Evolutionary conservation across 1,140 invertebrate genomes (phyloP).

Genomic region (Diuraphis noxia): DNA sequence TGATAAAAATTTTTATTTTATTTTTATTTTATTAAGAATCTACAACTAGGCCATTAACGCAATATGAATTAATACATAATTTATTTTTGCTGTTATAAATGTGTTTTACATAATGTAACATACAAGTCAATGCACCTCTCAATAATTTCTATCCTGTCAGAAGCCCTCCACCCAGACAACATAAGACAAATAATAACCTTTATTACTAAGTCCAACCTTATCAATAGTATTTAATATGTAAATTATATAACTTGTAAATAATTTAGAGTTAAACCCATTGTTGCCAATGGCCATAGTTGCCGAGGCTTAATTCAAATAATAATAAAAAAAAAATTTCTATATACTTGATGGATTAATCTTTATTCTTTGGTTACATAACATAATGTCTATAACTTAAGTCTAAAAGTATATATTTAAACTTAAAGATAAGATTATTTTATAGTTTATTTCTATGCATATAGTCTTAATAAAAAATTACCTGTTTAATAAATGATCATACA

Average conservation of each 20-base stretch:
- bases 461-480: background rate
- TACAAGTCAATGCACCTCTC: no score
- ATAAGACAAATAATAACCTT: no score
- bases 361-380: background rate
- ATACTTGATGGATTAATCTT: background rate
- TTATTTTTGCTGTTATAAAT: background rate
- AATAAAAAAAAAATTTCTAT: no score
- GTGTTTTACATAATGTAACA: background rate
- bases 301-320: no score
- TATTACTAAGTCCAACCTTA: no score
- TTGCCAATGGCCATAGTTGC: no score
- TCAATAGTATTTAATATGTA: no score
- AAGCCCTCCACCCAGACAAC: no score
- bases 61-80: background rate
- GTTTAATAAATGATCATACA: background rate
- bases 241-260: no score
- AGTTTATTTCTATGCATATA: background rate
- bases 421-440: background rate
- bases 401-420: background rate
- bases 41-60: background rate
- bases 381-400: background rate
- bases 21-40: background rate
- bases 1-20: background rate
- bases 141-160: no score
- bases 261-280: no score